Base-by-base conservation (phyloP, 2,888 invertebrate genomes). In the Megamerina dolium region DNA sequence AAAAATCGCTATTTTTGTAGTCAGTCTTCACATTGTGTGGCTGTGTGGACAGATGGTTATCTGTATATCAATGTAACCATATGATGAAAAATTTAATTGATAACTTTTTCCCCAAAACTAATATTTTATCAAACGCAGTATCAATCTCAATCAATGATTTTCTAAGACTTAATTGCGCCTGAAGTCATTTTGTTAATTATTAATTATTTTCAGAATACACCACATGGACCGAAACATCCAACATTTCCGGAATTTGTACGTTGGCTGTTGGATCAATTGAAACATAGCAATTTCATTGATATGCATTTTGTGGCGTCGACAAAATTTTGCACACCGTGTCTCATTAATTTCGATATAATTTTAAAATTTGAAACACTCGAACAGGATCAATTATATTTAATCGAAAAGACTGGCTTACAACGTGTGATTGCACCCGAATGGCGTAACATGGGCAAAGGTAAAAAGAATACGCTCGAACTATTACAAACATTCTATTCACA, bases 241-340 rank as follows among this genome's bases (percentile, higher is more conserved):
- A 79, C 85, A 21, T 89, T 89, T 62, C 80, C 84, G 32, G 89
- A 89, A 72, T 90, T 90, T 54, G 82, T 88, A 1, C 74, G 80
- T 39, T 88, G 87, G 74, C 75, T 89, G 14, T 66, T 88, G 49
- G 85, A 87, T 60, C 82, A 84, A 50, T 78, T 81, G 46, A 74
- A 73, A 55, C 59, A 59, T 18, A 64, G 66, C 53, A 76, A 74
- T 46, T 75, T 74, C 5, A 73, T 87, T 52, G 88, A 90, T 65
- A 89, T 89, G 87, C 89, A 89, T 65, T 88, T 88, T 83, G 84
- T 86, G n/a, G 87, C 89, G 0, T 82, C 87, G 55, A 81, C 83
- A 0, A 80, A 80, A 59, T 88, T 89, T 67, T 90, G 89, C 65
- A 88, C 89, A 23, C 89, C 89, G 1, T 89, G 89, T 70, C 81